Evolutionary conservation across 2,113 vertebrate species (phyloP).

Genomic region (Phalacrocorax carbo): DNA sequence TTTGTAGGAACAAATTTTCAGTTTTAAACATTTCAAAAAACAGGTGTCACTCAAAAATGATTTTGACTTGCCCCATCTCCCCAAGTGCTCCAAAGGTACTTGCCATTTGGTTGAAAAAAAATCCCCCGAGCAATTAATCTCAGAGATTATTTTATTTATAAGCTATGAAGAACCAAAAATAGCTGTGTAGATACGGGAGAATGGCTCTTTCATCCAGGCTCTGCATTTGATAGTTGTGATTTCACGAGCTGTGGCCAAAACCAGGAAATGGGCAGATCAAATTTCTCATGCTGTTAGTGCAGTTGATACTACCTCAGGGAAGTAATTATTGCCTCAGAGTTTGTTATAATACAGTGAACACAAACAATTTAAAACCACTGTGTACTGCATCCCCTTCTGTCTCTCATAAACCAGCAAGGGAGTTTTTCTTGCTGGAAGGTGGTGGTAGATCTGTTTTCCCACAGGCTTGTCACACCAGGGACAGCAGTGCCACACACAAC

Average conservation of each 20-base stretch:
- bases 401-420: background rate
- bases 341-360: background rate
- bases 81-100: background rate
- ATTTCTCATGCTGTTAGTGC: slow-evolving; percentile 23
- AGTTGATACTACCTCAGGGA: slow-evolving; percentile 45
- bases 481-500: background rate
- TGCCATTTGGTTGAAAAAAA: background rate
- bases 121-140: background rate
- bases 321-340: slow-evolving; percentile 22
- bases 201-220: slow-evolving; percentile 15
- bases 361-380: background rate
- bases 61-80: background rate
- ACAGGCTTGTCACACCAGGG: background rate
- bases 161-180: background rate
- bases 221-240: background rate
- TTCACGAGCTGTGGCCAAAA: slow-evolving; percentile 27
- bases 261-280: background rate
- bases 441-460: background rate
- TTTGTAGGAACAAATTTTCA: background rate
- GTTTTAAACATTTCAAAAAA: background rate
- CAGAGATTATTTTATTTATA: background rate
- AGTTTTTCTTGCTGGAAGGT: background rate
- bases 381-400: background rate
- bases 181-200: background rate
- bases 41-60: background rate